phyloP scores from a whole-genome alignment of 2,888 invertebrate genomes.

The Latrodectus hesperus region DNA sequence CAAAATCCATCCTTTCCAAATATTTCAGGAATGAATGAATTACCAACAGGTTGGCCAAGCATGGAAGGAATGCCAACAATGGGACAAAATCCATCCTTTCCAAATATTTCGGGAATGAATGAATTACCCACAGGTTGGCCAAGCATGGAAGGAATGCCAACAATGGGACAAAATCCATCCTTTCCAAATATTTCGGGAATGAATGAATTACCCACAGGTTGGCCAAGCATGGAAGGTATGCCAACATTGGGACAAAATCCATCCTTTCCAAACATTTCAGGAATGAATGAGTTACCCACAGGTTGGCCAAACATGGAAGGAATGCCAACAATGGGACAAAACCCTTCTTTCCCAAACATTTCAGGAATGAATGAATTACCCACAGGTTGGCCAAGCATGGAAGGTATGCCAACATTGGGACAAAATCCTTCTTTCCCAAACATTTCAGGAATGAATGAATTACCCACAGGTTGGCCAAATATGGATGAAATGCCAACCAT shows the following conservation, averaged over 20 bases:
- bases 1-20: neutral
- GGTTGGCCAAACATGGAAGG: slow-evolving; percentile 3
- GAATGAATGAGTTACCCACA: neutral
- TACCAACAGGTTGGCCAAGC: neutral
- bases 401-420: neutral
- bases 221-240: neutral
- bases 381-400: slow-evolving; percentile 1
- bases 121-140: neutral
- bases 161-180: neutral
- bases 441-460: neutral
- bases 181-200: slow-evolving; percentile 26
- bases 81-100: neutral
- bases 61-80: slow-evolving; percentile 6
- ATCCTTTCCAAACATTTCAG: neutral
- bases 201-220: neutral
- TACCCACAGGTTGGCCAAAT: slow-evolving; percentile 4
- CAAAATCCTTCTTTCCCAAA: neutral
- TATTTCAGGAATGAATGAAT: neutral
- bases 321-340: neutral
- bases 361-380: neutral
- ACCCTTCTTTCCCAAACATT: neutral
- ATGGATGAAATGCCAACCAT: slow-evolving; percentile 4
- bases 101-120: slow-evolving; percentile 3
- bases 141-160: slow-evolving; percentile 3
- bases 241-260: neutral